A percentile compares a stretch with the other conserved stretches of the same genome.
phyloP scores from a whole-genome alignment of 2,797 vertebrate species.

The Polyboroides typus region DNA sequence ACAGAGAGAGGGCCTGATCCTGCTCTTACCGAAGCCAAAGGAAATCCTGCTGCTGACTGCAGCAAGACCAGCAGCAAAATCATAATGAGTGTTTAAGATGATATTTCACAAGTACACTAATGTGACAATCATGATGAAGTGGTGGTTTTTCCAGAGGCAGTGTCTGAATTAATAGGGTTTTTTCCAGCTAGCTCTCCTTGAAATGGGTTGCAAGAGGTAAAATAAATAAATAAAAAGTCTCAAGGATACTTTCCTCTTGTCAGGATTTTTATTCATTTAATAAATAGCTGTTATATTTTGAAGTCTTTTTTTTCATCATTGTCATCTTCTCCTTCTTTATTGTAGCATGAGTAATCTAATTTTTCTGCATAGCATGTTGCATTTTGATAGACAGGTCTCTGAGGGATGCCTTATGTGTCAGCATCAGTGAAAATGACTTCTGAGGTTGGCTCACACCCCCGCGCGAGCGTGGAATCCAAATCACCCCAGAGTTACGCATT shows the following conservation, averaged over 20 bases:
- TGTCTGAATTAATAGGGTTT: constrained; percentile 22
- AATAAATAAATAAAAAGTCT: neutral
- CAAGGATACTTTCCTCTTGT: neutral
- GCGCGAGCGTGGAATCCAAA: constrained; percentile 84
- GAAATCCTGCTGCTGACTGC: constrained; percentile 38
- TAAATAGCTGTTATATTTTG: constrained; percentile 42
- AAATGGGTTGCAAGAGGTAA: neutral
- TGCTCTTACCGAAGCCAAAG: constrained; percentile 23
- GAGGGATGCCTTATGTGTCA: constrained; percentile 70
- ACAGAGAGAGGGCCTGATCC: neutral
- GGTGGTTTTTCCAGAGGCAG: neutral
- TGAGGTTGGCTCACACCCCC: constrained; percentile 79
- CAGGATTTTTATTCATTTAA: constrained; percentile 42
- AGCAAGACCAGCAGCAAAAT: constrained; percentile 28
- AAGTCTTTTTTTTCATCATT: neutral
- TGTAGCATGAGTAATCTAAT: constrained; percentile 73
- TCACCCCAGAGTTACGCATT: constrained; percentile 83
- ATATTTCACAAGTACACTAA: constrained; percentile 33
- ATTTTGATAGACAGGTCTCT: constrained; percentile 74
- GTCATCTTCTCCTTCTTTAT: constrained; percentile 16
- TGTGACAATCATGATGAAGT: constrained; percentile 23
- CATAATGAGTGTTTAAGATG: neutral
- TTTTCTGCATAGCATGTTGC: constrained; percentile 69
- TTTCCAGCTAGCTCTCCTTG: neutral
- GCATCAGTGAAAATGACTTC: constrained; percentile 73